These are phyloP conservation scores for Aurelia aurita complex sp. Pacific DNA, from an alignment of 30 jellyfish, hydroid and myxozoan species.

Conservation along the genomic window DNA sequence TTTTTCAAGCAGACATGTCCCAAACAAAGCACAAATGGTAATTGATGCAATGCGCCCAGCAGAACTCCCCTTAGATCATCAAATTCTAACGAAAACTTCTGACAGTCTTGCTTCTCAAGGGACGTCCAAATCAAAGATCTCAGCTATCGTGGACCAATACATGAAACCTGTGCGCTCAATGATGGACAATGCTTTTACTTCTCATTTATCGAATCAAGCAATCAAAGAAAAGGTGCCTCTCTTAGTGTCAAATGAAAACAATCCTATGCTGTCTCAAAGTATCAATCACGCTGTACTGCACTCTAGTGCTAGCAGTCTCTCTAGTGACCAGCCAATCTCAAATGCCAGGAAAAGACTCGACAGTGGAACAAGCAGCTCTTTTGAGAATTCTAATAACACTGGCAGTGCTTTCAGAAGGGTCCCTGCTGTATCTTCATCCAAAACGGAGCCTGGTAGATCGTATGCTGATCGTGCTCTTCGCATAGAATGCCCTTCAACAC, in stretches of 20 bases:
- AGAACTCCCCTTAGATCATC: too few relatives aligned
- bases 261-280: too few relatives aligned
- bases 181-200: conserved; percentile 21
- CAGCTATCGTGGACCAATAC: conserved; percentile 21
- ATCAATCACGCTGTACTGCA: too few relatives aligned
- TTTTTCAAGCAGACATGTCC: too few relatives aligned
- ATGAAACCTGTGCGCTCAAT: conserved; percentile 23
- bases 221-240: neutral
- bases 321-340: neutral
- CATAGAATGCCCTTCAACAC: neutral
- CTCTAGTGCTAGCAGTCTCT: neutral
- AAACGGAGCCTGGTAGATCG: too few relatives aligned
- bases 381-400: neutral
- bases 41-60: too few relatives aligned
- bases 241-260: neutral
- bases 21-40: too few relatives aligned
- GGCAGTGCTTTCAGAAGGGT: conserved; percentile 40
- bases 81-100: too few relatives aligned
- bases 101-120: too few relatives aligned
- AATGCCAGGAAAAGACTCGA: too few relatives aligned
- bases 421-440: neutral
- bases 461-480: too few relatives aligned
- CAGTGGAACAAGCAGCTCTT: too few relatives aligned
- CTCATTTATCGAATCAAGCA: neutral
- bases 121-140: neutral